A percentile compares a stretch with the other conserved stretches of the same genome.
Evolutionary conservation across 2,888 invertebrate species (phyloP).

Genomic region (Helicoverpa assulta): DNA sequence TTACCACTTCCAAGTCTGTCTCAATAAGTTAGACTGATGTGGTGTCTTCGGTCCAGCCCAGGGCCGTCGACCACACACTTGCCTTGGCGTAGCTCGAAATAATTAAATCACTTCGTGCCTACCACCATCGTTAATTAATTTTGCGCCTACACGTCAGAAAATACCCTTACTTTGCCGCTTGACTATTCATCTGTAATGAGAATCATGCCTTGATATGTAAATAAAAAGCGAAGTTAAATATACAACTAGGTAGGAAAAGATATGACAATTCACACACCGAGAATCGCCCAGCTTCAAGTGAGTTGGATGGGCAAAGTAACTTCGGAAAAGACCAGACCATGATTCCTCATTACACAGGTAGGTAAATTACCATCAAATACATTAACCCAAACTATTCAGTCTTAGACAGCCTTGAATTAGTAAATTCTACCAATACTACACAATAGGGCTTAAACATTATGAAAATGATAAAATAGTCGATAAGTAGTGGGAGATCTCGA

Average conservation of each 20-base stretch:
- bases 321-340: conserved; percentile 2
- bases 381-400: conserved; percentile 35
- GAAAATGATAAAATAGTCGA: background rate
- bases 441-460: conserved; percentile 8
- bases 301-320: background rate
- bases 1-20: conserved; percentile 2
- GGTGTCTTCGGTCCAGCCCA: background rate
- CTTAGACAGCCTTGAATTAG: conserved; percentile 20
- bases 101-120: conserved; percentile 12
- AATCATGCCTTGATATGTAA: background rate
- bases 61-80: background rate
- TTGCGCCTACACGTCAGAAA: background rate
- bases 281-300: background rate
- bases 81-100: conserved; percentile 4
- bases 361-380: background rate
- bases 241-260: background rate
- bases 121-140: conserved; percentile 11
- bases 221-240: background rate
- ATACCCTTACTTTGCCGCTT: conserved; percentile 5
- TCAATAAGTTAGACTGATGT: conserved; percentile 3
- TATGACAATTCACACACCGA: background rate
- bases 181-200: background rate
- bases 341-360: conserved; percentile 13
- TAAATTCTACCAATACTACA: conserved; percentile 17
- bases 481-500: background rate